These are phyloP conservation scores for Plusia festucae DNA, from an alignment of 2,888 invertebrate genomes.

Conservation along the genomic window DNA sequence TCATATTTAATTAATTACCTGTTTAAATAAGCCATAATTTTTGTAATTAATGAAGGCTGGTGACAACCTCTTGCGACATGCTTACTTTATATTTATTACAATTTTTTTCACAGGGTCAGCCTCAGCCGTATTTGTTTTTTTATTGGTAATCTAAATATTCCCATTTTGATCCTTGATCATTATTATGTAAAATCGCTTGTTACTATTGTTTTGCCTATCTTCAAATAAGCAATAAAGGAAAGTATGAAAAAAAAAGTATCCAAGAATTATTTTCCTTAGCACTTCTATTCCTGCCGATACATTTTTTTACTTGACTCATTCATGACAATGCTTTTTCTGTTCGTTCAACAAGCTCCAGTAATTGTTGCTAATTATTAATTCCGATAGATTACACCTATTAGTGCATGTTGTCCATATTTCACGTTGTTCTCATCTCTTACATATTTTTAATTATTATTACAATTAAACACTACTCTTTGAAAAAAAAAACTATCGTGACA, in stretches of 20 bases:
- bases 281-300: constrained; percentile 46
- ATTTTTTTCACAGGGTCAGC: too few species aligned
- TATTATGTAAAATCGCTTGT: too few species aligned
- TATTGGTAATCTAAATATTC: too few species aligned
- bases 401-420: constrained; percentile 26
- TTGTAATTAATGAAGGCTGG: constrained; percentile 44
- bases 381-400: constrained; percentile 47
- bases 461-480: background rate
- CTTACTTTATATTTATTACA: constrained; percentile 13
- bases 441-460: background rate
- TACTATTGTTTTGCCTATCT: too few species aligned
- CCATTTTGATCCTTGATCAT: too few species aligned
- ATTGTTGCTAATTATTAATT: constrained; percentile 57
- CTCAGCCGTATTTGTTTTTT: too few species aligned
- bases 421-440: background rate
- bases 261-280: constrained; percentile 1
- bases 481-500: background rate
- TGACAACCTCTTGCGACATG: constrained; percentile 41
- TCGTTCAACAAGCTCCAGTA: constrained; percentile 47
- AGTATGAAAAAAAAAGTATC: background rate
- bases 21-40: constrained; percentile 53
- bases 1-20: constrained; percentile 56
- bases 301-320: constrained; percentile 49
- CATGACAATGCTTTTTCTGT: constrained; percentile 54
- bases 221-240: too few species aligned